Base-by-base conservation (phyloP, 2,888 invertebrate species). In the Electrophaes corylata region DNA sequence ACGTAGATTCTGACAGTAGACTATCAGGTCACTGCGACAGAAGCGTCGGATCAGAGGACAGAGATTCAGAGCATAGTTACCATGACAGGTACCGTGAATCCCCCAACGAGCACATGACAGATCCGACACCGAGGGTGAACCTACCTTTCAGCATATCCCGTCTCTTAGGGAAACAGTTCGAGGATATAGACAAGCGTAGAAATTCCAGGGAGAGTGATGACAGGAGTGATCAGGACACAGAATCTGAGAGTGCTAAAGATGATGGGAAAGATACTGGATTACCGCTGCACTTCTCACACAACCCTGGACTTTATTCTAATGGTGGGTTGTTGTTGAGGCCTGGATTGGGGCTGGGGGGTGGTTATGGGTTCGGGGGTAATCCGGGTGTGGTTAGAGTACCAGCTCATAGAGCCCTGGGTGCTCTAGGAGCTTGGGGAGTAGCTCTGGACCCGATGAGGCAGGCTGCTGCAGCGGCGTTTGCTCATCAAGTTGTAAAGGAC, bases 301-400 rank as follows among this genome's bases (percentile, higher is more conserved):
- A 83, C n/a, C 86, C 82, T 14, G 88, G 86, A 57, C 72, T 91
- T 50, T 91, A 91, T 71, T 79, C 79, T 1, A 88, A 86, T 70
- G 85, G 88, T 53, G 85, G 87, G 57, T 68, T 91, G 56, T 75
- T 91, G 44, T 71, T 91, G 58, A 80, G 91, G 72, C 91, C 91
- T 5, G 91, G 90, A 6, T 66, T 91, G 57, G 85, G 93, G 82
- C 71, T 91, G 54, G 86, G 93, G 82, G 87, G 74, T 33, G 91
- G 93, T 68, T 88, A 93, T 85, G 86, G 93, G 90, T 88, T 93
- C 79, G 84, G 93, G 51, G 86, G 92, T 57, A 94, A 93, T 55
- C 96, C 96, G 62, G 96, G 96, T 71, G 97, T 96, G 45, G 94
- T 96, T 69, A 92, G 96, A 75, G 96, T 96, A 66, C 96, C 96